These are phyloP conservation scores for Willisornis vidua DNA, from an alignment of 2,113 vertebrate genomes.

Conservation along the genomic window DNA sequence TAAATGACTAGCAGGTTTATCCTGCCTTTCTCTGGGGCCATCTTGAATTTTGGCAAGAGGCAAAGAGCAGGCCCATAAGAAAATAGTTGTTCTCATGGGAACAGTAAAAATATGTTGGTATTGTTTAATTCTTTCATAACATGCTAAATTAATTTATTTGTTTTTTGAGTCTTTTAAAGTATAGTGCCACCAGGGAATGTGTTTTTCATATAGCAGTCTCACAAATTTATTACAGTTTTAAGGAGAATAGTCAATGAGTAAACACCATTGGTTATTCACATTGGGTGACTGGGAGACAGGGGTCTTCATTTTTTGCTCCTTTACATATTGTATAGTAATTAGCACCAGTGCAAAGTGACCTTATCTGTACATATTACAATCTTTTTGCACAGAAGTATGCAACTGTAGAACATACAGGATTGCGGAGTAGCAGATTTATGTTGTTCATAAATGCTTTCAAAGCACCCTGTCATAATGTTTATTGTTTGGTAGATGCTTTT, in stretches of 20 bases:
- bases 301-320: not conserved
- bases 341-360: not conserved
- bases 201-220: slow-evolving; percentile 70
- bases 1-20: slow-evolving; percentile 55
- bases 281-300: not conserved
- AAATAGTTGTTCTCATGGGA: slow-evolving; percentile 35
- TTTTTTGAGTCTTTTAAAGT: slow-evolving; percentile 63
- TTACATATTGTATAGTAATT: not conserved
- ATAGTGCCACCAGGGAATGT: slow-evolving; percentile 62
- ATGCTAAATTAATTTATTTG: slow-evolving; percentile 72
- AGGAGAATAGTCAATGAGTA: not conserved
- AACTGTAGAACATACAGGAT: not conserved
- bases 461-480: not conserved
- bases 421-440: not conserved
- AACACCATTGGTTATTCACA: not conserved
- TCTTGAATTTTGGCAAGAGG: slow-evolving; percentile 39
- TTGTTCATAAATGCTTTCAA: not conserved
- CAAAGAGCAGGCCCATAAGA: slow-evolving; percentile 31
- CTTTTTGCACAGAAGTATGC: not conserved
- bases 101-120: slow-evolving; percentile 48
- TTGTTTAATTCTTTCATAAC: slow-evolving; percentile 70
- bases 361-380: not conserved
- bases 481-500: not conserved
- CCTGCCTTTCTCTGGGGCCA: not conserved
- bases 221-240: slow-evolving; percentile 25